Evolutionary conservation across 2,888 invertebrate genomes (phyloP).

Genomic region (Apoda limacodes): DNA sequence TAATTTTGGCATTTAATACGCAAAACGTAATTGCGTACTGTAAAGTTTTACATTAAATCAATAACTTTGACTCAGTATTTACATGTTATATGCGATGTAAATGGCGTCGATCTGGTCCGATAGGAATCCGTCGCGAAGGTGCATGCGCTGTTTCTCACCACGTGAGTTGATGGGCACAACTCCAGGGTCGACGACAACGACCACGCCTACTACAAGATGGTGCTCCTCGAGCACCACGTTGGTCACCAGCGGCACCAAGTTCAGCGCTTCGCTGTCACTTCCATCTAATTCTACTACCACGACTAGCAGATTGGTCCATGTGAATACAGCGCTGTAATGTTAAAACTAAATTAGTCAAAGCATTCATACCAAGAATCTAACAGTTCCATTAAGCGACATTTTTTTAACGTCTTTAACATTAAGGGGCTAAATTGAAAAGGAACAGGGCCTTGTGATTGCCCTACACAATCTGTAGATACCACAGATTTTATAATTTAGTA

Average conservation of each 20-base stretch:
- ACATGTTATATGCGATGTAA: conserved; percentile 99
- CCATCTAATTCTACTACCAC: conserved; percentile 99
- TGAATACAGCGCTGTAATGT: conserved; percentile 93
- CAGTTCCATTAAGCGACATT: too few species aligned
- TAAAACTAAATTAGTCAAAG: conserved; percentile 11
- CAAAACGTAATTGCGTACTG: too few species aligned
- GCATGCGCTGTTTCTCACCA: conserved; percentile 99
- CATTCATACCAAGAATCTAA: too few species aligned
- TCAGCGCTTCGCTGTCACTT: conserved; percentile 98
- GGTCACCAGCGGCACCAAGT: conserved; percentile 97
- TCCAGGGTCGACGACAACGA: conserved; percentile 98
- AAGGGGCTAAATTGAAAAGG: too few species aligned
- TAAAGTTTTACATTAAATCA: too few species aligned
- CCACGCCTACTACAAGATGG: conserved; percentile 98
- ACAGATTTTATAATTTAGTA: too few species aligned
- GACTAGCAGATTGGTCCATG: conserved; percentile 98
- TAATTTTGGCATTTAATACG: too few species aligned
- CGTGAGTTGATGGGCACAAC: conserved; percentile 96
- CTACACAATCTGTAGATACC: too few species aligned
- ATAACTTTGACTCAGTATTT: too few species aligned
- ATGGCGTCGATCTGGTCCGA: conserved; percentile 99
- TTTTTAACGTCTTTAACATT: too few species aligned
- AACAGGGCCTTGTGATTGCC: too few species aligned
- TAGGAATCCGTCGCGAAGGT: conserved; percentile 96
- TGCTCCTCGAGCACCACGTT: conserved; percentile 98